A percentile compares a stretch with the other conserved stretches of the same genome.
Evolutionary conservation across 2,113 vertebrate species (phyloP).

Genomic region (Cebus imitator): DNA sequence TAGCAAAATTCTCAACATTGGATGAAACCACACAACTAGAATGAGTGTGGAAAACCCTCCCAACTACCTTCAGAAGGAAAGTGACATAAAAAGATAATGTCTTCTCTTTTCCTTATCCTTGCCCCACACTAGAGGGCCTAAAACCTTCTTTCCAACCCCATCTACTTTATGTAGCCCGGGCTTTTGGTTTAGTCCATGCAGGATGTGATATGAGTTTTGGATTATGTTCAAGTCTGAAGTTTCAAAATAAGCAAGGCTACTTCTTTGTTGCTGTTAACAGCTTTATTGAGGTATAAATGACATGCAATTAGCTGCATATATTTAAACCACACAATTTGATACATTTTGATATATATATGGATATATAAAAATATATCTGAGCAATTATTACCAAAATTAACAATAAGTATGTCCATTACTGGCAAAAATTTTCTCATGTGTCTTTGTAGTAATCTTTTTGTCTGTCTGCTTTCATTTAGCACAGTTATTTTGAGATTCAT

Average conservation of each 20-base stretch:
- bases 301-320: background rate
- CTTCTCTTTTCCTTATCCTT: background rate
- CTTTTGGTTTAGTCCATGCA: background rate
- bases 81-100: background rate
- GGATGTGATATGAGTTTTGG: background rate
- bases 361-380: background rate
- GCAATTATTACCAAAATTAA: background rate
- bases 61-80: background rate
- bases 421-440: background rate
- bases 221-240: background rate
- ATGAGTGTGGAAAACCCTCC: background rate
- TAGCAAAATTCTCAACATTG: background rate
- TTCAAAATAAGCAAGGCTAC: background rate
- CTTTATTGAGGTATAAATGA: background rate
- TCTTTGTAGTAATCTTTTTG: background rate
- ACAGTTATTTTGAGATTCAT: background rate
- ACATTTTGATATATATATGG: background rate
- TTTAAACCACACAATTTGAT: background rate
- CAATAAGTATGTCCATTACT: background rate
- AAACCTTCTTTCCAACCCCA: background rate
- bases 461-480: background rate
- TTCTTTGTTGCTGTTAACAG: background rate
- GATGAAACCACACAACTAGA: background rate
- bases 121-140: background rate
- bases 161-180: background rate